Percentiles rank a stretch among this genome's conserved stretches.
Conservation (phyloP, 1,140 invertebrate species). For the Brevipalpus yothersi region DNA sequence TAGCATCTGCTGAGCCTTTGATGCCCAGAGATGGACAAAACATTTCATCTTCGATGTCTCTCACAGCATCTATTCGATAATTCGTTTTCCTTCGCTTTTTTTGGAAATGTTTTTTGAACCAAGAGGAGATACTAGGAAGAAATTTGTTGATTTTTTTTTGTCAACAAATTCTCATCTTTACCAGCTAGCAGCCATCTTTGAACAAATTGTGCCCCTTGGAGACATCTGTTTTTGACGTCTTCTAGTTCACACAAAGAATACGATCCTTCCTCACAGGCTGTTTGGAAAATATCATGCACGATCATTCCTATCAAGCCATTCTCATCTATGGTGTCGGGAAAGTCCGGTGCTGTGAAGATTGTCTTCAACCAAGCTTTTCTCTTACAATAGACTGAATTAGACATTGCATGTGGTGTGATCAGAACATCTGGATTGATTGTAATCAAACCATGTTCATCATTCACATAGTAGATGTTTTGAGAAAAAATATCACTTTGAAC, state of each 20-base stretch:
- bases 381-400: slow-evolving; percentile 54
- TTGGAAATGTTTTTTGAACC: too few species aligned
- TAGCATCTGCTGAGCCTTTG: slow-evolving; percentile 77
- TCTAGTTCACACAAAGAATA: slow-evolving; percentile 1
- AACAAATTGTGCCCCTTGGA: neutral
- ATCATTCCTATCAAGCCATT: slow-evolving; percentile 27
- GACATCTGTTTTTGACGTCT: neutral
- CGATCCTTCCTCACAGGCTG: slow-evolving; percentile 14
- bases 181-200: slow-evolving; percentile 6
- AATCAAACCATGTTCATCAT: slow-evolving; percentile 27
- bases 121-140: slow-evolving; percentile 28
- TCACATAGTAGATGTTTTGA: slow-evolving; percentile 12
- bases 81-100: too few species aligned
- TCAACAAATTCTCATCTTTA: slow-evolving; percentile 7
- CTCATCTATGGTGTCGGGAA: slow-evolving; percentile 19
- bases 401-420: slow-evolving; percentile 40
- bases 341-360: too few species aligned
- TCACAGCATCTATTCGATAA: slow-evolving; percentile 20
- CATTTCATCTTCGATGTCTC: slow-evolving; percentile 79
- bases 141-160: slow-evolving; percentile 20
- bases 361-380: slow-evolving; percentile 44
- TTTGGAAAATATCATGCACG: slow-evolving; percentile 28
- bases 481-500: neutral
- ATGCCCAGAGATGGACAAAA: slow-evolving; percentile 66
- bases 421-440: slow-evolving; percentile 67